These are phyloP conservation scores for Cephalopholis sonnerati DNA, from an alignment of 2,113 vertebrate species.

Conservation along the genomic window DNA sequence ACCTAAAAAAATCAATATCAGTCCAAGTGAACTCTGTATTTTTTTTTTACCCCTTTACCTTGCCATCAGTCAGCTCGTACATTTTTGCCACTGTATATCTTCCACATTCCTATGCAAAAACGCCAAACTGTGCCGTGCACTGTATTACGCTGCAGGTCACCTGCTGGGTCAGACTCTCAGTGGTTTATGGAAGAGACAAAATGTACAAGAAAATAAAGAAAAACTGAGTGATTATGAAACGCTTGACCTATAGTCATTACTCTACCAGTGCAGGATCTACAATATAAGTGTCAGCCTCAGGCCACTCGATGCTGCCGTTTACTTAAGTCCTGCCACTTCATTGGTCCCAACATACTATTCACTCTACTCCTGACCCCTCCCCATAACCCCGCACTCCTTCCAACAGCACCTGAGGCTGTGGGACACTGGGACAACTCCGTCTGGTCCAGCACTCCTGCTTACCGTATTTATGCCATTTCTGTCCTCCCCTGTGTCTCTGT, in stretches of 20 bases:
- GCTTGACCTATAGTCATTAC: background rate
- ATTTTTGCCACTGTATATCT: too few species aligned
- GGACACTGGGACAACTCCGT: conserved; percentile 11
- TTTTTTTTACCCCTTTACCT: too few species aligned
- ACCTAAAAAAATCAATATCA: too few species aligned
- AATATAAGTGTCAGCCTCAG: background rate
- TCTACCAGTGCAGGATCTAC: background rate
- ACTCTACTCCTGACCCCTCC: background rate
- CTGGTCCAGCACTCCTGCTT: background rate
- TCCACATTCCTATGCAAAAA: too few species aligned
- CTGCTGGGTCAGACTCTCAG: too few species aligned
- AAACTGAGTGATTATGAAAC: too few species aligned
- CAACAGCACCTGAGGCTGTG: conserved; percentile 51
- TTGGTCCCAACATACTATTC: conserved; percentile 28
- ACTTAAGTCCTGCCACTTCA: background rate
- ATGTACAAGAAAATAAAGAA: too few species aligned
- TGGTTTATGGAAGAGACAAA: too few species aligned
- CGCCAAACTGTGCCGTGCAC: too few species aligned
- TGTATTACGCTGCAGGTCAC: too few species aligned
- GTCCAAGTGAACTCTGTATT: too few species aligned
- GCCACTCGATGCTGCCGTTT: background rate
- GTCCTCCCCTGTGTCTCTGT: background rate
- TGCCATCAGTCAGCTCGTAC: too few species aligned
- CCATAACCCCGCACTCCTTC: background rate
- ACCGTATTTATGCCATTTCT: background rate